Evolutionary conservation across 2,888 invertebrate species (phyloP), one percentile per base, ranked within the genome.

Genomic region (Nasonia oneida): DNA sequence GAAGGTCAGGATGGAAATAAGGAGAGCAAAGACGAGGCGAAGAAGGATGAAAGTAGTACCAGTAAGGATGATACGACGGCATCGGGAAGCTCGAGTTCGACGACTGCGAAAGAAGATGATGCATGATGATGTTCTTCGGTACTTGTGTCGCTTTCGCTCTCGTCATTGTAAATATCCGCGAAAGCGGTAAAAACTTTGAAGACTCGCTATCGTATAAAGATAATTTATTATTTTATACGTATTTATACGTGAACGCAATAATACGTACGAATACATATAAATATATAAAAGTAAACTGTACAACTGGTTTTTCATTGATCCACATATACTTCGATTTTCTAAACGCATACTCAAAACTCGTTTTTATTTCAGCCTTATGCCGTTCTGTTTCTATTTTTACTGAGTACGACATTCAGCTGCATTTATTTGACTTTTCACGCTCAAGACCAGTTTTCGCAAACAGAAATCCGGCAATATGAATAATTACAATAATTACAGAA

Each of bases 171-270:
- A 79, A 82, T 82, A 82, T 47, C 23, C 42, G 71, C 61, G 2
- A 57, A 10, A 67, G 67, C 23, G 18, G 42, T 39, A 33, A 70
- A 47, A 15, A 67, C 18, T 83, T 8, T 77, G 47, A 77, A 67
- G 75, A 37, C 23, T 67, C 29, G 15, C 18, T 23, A 39, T 61
- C 4, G n/a, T 6, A 3, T 73, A 71, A 14, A 84, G 39, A 37
- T 71, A 71, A 81, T 77, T 81, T 81, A 85, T 81, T 81, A 47
- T 33, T 67, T 85, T 84, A 47, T 70, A 57, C 42, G 67, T 42
- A 76, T 81, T 76, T 81, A 61, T 80, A 39, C 14, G 53, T 14
- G 5, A 77, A 47, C 6, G 39, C 37, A 53, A n/a, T 12, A 15
- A 80, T 71, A 37, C 42, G 39, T 47, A 73, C n/a, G 42, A 42